A percentile compares a stretch with the other conserved stretches of the same genome.
Evolutionary conservation across 1,140 invertebrate species (phyloP).

Genomic region (Bombus affinis): DNA sequence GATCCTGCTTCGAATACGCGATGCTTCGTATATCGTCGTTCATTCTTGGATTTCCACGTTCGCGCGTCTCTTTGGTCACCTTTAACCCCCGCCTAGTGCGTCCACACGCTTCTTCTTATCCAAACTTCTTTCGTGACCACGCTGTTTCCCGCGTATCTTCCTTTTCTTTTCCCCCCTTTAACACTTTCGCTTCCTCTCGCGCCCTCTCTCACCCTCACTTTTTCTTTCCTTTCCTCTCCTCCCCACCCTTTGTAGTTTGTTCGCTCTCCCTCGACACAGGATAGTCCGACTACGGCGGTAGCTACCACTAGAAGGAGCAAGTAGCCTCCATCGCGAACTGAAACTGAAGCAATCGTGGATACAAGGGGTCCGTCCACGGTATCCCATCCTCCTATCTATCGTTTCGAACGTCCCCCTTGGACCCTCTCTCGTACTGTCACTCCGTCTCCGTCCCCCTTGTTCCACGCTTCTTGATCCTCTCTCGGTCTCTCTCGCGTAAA

Average conservation of each 20-base stretch:
- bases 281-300: slow-evolving; percentile 11
- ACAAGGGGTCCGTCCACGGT: slow-evolving; percentile 73
- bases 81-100: background rate
- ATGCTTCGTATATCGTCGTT: slow-evolving; percentile 13
- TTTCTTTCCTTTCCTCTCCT: background rate
- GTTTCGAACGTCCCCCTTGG: slow-evolving; percentile 77
- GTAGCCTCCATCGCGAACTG: slow-evolving; percentile 79
- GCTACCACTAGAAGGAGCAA: slow-evolving; percentile 71
- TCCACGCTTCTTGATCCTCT: slow-evolving; percentile 39
- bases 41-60: background rate
- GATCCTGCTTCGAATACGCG: background rate
- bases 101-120: background rate
- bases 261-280: slow-evolving; percentile 43
- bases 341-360: slow-evolving; percentile 78
- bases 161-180: background rate
- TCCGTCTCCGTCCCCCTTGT: slow-evolving; percentile 36
- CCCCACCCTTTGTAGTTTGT: slow-evolving; percentile 42
- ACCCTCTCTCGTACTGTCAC: slow-evolving; percentile 33
- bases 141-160: background rate
- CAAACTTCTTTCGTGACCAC: slow-evolving; percentile 7
- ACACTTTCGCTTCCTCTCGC: background rate
- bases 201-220: slow-evolving; percentile 4
- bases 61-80: background rate
- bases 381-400: slow-evolving; percentile 81
- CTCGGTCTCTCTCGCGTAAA: slow-evolving; percentile 63